Evolutionary conservation across 2,888 invertebrate species (phyloP).

Genomic region (Glyphotaelius pellucidus): DNA sequence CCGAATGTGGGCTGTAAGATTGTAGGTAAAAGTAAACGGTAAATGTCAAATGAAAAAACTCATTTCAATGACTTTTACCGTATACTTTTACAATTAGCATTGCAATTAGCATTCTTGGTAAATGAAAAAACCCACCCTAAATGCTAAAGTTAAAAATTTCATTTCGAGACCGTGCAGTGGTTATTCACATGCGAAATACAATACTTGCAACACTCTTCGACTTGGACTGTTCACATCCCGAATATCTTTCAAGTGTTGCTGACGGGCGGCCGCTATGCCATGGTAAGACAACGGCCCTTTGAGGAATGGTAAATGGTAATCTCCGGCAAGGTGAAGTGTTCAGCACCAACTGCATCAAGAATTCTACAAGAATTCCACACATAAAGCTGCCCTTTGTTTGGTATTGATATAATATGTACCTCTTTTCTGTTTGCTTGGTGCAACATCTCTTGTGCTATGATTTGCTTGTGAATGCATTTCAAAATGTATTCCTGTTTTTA

Average conservation of each 20-base stretch:
- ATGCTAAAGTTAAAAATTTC: background rate
- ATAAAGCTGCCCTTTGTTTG: slow-evolving; percentile 2
- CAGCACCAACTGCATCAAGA: background rate
- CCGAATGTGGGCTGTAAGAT: no score
- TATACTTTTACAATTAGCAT: no score
- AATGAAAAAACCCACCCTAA: no score
- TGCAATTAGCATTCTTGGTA: no score
- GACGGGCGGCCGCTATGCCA: background rate
- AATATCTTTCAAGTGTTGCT: background rate
- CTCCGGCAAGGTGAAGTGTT: background rate
- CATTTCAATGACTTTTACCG: no score
- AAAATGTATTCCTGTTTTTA: background rate
- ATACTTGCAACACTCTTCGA: background rate
- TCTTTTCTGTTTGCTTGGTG: background rate
- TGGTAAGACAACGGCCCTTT: background rate
- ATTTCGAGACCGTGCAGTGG: background rate
- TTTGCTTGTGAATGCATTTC: background rate
- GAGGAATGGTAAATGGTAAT: background rate
- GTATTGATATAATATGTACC: background rate
- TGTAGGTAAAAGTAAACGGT: no score
- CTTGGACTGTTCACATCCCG: background rate
- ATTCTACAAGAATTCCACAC: background rate
- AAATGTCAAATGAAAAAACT: no score
- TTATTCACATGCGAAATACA: background rate
- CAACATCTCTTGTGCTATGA: background rate